Percentiles rank a stretch among this genome's conserved stretches.
phyloP scores from a whole-genome alignment of 2,113 vertebrate species.

The Tichodroma muraria region DNA sequence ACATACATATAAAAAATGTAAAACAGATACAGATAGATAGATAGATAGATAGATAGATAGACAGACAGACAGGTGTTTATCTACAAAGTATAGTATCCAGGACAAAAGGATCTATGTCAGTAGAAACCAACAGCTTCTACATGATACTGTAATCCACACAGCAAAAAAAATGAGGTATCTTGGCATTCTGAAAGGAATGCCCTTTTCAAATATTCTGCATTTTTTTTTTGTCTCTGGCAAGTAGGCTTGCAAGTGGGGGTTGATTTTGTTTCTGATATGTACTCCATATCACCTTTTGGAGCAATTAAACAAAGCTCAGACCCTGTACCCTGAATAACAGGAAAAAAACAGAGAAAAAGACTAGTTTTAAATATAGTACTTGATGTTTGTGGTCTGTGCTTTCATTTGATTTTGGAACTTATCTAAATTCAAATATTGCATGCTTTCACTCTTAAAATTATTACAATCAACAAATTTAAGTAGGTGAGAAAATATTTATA shows the following conservation, averaged over 20 bases:
- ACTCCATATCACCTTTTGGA: not conserved
- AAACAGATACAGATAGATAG: not conserved
- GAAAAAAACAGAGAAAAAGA: not conserved
- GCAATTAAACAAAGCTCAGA: not conserved
- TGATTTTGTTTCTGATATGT: not conserved
- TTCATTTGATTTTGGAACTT: not conserved
- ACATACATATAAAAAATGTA: not conserved
- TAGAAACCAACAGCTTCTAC: not conserved
- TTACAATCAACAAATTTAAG: not conserved
- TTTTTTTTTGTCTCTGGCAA: constrained; percentile 14
- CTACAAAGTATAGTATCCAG: not conserved
- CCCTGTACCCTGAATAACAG: not conserved
- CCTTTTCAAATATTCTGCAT: not conserved
- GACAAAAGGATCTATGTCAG: not conserved
- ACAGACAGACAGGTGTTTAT: not conserved
- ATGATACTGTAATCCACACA: not conserved
- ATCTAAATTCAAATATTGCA: not conserved
- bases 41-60: not conserved
- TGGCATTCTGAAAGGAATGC: not conserved
- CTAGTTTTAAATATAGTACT: not conserved
- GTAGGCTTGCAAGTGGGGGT: not conserved
- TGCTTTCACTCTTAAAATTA: not conserved
- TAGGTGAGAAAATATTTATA: not conserved
- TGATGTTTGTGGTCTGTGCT: not conserved
- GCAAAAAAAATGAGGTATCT: not conserved